A percentile compares a stretch with the other conserved stretches of the same genome.
phyloP scores from a whole-genome alignment of 2,113 vertebrate genomes.

The Sporophila hypoxantha region DNA sequence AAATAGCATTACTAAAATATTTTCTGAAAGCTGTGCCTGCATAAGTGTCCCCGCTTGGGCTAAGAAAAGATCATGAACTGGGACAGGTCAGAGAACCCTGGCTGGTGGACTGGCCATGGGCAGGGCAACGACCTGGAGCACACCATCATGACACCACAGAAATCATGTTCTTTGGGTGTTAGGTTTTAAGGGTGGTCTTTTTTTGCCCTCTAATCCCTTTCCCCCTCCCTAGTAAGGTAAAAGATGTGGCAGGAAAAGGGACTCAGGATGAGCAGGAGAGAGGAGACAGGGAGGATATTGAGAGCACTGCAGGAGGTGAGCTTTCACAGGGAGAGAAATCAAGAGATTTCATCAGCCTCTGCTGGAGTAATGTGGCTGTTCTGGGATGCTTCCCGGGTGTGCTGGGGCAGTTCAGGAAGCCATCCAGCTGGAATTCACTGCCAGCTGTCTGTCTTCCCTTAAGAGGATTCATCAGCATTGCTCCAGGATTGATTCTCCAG shows the following conservation, averaged over 20 bases:
- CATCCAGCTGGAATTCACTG: not conserved
- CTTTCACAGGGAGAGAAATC: not conserved
- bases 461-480: not conserved
- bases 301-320: not conserved
- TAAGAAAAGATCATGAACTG: not conserved
- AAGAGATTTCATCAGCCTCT: not conserved
- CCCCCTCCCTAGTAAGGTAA: not conserved
- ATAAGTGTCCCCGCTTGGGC: not conserved
- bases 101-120: not conserved
- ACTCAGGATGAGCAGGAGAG: not conserved
- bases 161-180: not conserved
- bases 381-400: rapidly evolving
- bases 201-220: not conserved
- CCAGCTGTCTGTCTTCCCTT: not conserved
- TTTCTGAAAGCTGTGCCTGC: not conserved
- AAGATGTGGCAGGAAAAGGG: not conserved
- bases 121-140: not conserved
- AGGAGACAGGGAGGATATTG: not conserved
- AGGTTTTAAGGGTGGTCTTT: not conserved
- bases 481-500: not conserved
- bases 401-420: not conserved
- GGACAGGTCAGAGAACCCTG: not conserved
- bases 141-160: not conserved
- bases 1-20: not conserved
- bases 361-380: not conserved